Evolutionary conservation across 2,888 invertebrate species (phyloP), one percentile per base, ranked within the genome.

Genomic region (Oscheius sp.): DNA sequence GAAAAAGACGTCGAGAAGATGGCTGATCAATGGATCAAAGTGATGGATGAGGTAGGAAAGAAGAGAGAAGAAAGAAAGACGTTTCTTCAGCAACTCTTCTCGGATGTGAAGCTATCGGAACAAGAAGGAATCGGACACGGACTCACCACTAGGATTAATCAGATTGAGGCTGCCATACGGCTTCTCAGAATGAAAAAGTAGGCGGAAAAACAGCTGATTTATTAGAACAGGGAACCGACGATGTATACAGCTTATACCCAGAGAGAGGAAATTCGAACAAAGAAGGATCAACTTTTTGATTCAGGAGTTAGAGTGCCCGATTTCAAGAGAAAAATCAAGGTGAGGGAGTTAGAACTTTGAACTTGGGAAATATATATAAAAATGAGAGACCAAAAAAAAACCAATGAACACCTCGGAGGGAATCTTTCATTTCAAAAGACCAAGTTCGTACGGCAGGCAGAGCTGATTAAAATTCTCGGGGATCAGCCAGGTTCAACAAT

Each of bases 151-250:
- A 10, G 61, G 42, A 39, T 61, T 42, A 45, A 27, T 27, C 61
- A 61, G n/a, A 27, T 42, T 29, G 45, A 61, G 29, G 61, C 61
- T 3, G 61, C 45, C 1, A 3, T 45, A 6, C 20, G 31, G 31
- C 29, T 61, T 25, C 42, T 61, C 29, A 42, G 27, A 15, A 61
- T 61, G 61, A 61, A 61, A 61, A 61, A 61, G 61, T 61, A 10
- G 20, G 55, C 2, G 4, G 25, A 52, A 25, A 4, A 5, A 15
- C n/a, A 12, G 17, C 17, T 17, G 31, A 55, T 55, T 6, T n/a
- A 39, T 61, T 45, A 25, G 27, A 39, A 25, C 31, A 61, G 61
- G 45, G 61, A 61, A 2, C 45, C 61, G n/a, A 42, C 61, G n/a
- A 61, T 61, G 27, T 61, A 61, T 27, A 42, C 61, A 20, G 29